Conservation (phyloP, 2,113 vertebrate genomes). For the Alexandromys fortis region DNA sequence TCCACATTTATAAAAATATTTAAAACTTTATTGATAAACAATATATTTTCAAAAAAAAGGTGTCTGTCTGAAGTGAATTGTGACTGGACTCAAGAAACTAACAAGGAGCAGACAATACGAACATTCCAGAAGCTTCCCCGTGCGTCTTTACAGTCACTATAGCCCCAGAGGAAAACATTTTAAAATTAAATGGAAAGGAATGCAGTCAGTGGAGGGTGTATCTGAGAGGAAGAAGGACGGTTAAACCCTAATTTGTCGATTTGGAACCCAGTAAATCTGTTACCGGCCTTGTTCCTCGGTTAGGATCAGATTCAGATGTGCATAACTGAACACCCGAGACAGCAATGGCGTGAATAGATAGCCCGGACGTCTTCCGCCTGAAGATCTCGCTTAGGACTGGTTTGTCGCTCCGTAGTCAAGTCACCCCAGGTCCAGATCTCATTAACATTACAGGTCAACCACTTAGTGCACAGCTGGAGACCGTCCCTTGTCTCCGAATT, state of each 20-base stretch:
- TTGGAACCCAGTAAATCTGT: constrained; percentile 44
- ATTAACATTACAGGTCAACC: not conserved
- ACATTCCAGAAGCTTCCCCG: not conserved
- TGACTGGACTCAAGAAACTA: not conserved
- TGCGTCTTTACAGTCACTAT: not conserved
- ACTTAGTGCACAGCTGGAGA: not conserved
- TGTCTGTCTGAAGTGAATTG: not conserved
- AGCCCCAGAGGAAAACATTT: constrained; percentile 18
- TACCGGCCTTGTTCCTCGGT: not conserved
- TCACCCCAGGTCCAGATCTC: not conserved
- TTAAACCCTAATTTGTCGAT: constrained; percentile 45
- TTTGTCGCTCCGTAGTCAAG: not conserved
- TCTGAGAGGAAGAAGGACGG: constrained; percentile 26
- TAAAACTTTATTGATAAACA: not conserved
- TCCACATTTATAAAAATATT: constrained; percentile 13
- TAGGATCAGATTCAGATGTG: constrained; percentile 20
- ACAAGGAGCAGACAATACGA: constrained; percentile 30
- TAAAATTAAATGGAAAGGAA: constrained; percentile 45
- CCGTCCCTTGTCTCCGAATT: not conserved
- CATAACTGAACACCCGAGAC: constrained; percentile 9
- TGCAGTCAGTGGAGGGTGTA: constrained; percentile 1
- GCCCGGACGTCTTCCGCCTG: not conserved
- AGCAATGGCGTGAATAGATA: not conserved
- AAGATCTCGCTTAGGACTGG: not conserved
- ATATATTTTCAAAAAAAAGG: constrained; percentile 35